Evolutionary conservation across 2,797 vertebrate genomes (phyloP).

Genomic region (Hydrolagus colliei): DNA sequence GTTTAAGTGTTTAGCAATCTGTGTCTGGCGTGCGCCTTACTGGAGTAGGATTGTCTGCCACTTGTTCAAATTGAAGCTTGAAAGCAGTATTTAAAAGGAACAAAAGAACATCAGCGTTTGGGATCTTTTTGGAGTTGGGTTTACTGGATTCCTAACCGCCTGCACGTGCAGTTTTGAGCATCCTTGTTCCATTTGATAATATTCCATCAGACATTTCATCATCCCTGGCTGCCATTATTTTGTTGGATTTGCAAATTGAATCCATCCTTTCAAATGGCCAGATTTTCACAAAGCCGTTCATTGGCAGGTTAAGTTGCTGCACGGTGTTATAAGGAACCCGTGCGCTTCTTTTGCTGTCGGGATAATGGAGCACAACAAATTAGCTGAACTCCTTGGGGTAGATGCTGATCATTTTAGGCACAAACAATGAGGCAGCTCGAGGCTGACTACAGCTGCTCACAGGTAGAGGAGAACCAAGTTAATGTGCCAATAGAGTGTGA

Average conservation of each 20-base stretch:
- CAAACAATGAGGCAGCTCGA: constrained; percentile 8
- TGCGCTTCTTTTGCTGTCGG: background rate
- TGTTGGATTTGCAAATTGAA: background rate
- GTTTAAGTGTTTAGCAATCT: too few relatives aligned
- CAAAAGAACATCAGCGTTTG: background rate
- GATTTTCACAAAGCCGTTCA: background rate
- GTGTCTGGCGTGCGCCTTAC: too few relatives aligned
- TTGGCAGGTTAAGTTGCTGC: constrained; percentile 11
- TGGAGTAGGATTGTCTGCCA: too few relatives aligned
- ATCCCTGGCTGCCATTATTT: background rate
- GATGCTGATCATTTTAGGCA: background rate
- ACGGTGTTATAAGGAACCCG: background rate
- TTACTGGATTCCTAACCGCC: background rate
- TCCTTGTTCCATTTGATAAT: background rate
- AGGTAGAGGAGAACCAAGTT: background rate
- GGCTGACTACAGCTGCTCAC: background rate
- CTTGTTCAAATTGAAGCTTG: background rate
- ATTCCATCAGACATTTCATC: background rate
- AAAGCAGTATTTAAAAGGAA: background rate
- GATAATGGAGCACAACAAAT: constrained; percentile 22
- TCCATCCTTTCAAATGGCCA: background rate
- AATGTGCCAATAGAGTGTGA: background rate
- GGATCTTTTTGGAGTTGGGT: background rate
- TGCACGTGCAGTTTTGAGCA: background rate
- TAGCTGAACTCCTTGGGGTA: constrained; percentile 15